Percentiles rank a stretch among this genome's conserved stretches.
Conservation (phyloP, 2,888 invertebrate genomes). For the Philereme vetulata region DNA sequence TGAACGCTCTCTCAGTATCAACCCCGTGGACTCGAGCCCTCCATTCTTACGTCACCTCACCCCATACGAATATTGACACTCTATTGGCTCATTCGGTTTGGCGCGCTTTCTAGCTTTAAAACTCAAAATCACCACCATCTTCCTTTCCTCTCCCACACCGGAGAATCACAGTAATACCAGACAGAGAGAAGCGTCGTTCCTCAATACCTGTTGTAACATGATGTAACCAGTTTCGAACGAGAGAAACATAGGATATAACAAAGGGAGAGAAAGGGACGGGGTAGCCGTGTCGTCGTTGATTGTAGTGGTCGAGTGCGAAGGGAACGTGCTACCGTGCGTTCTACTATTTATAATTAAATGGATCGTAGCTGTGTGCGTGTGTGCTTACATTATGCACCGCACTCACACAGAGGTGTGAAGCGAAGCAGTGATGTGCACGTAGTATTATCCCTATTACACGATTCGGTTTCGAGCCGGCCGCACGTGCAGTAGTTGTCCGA, state of each 20-base stretch:
- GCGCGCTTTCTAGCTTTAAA: constrained; percentile 74
- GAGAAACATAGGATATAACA: constrained; percentile 46
- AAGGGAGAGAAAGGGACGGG: constrained; percentile 57
- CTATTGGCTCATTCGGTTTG: constrained; percentile 73
- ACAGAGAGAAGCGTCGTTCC: constrained; percentile 62
- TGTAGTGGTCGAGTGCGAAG: constrained; percentile 78
- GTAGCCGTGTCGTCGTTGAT: constrained; percentile 67
- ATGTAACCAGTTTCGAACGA: constrained; percentile 73
- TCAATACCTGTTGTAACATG: constrained; percentile 63
- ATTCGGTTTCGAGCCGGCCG: constrained; percentile 75
- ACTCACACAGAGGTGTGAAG: constrained; percentile 64
- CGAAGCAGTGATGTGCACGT: constrained; percentile 81
- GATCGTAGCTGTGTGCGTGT: constrained; percentile 68
- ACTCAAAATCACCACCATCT: constrained; percentile 52
- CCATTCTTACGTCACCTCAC: constrained; percentile 80
- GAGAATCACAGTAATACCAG: constrained; percentile 44
- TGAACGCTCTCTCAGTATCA: constrained; percentile 78
- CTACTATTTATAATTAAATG: constrained; percentile 83
- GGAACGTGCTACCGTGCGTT: constrained; percentile 83
- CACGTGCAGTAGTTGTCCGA: constrained; percentile 75
- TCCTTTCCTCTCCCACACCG: constrained; percentile 58
- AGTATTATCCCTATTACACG: constrained; percentile 82
- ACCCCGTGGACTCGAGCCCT: constrained; percentile 70
- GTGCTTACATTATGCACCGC: constrained; percentile 77
- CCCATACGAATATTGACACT: constrained; percentile 63